These are phyloP conservation scores for Mesorhabditis sp. DNA, from an alignment of 2,888 invertebrate species.

Conservation along the genomic window DNA sequence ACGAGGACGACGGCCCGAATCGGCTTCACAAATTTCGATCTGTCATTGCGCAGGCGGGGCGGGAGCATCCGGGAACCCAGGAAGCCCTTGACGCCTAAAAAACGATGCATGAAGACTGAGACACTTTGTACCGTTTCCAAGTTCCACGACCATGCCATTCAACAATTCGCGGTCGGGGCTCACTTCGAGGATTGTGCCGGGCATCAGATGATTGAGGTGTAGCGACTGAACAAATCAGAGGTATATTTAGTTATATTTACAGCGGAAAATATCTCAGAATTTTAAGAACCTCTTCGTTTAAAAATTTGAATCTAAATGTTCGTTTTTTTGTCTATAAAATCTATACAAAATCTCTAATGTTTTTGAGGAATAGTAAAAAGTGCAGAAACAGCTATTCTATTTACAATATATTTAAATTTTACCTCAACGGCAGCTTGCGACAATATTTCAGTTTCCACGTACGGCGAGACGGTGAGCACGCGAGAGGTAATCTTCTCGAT, in stretches of 20 bases:
- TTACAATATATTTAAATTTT: neutral
- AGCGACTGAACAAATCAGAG: conserved; percentile 8
- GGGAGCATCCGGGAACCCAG: conserved; percentile 46
- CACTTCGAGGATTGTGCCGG: conserved; percentile 50
- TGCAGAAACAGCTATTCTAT: conserved; percentile 7
- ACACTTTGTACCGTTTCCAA: conserved; percentile 43
- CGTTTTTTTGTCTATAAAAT: too few species aligned
- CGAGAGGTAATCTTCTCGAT: conserved; percentile 1
- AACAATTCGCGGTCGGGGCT: conserved; percentile 42
- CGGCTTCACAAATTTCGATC: conserved; percentile 33
- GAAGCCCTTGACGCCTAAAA: conserved; percentile 38
- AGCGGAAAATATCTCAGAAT: conserved; percentile 20
- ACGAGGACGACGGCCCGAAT: conserved; percentile 47
- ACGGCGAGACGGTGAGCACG: neutral
- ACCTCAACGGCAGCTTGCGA: conserved; percentile 22
- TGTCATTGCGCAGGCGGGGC: conserved; percentile 48
- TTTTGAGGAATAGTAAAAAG: neutral
- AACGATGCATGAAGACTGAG: neutral
- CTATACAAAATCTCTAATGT: too few species aligned
- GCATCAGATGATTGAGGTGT: conserved; percentile 44
- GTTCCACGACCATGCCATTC: conserved; percentile 39
- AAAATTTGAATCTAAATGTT: conserved; percentile 1
- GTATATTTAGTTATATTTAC: too few species aligned
- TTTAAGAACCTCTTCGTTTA: conserved; percentile 27
- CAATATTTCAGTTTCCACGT: neutral